Percentiles rank a stretch among this genome's conserved stretches.
phyloP scores from a whole-genome alignment of 30 jellyfish, hydroid and myxozoan genomes.

The Thelohanellus kitauei region DNA sequence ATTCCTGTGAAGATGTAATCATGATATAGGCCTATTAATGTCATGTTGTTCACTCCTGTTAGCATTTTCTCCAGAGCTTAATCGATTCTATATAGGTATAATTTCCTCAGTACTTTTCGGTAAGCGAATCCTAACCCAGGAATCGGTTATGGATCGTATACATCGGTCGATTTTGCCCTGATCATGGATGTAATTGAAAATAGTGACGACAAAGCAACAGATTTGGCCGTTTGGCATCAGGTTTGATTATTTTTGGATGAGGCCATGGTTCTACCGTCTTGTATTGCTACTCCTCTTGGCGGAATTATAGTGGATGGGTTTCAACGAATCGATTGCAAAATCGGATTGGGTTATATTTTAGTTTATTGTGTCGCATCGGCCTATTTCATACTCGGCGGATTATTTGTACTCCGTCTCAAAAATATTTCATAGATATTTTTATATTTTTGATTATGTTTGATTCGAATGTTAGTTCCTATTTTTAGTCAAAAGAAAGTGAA shows the following conservation, averaged over 20 bases:
- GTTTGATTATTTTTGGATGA: slow-evolving; percentile 3
- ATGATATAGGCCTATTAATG: slow-evolving; percentile 64
- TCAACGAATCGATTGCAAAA: slow-evolving; percentile 36
- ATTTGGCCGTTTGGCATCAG: slow-evolving; percentile 92
- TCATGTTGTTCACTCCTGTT: slow-evolving; percentile 47
- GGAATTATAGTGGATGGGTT: slow-evolving; percentile 64
- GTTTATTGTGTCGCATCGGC: slow-evolving; percentile 28
- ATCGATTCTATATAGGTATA: slow-evolving; percentile 52
- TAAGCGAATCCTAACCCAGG: slow-evolving; percentile 25
- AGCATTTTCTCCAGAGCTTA: slow-evolving; percentile 41
- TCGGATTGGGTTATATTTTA: slow-evolving; percentile 61
- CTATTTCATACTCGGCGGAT: slow-evolving; percentile 52
- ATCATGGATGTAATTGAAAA: slow-evolving; percentile 70
- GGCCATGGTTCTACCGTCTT: slow-evolving; percentile 78
- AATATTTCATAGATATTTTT: slow-evolving; percentile 1
- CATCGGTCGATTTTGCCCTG: slow-evolving; percentile 73
- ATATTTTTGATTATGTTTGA: background rate
- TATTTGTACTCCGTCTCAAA: slow-evolving; percentile 24
- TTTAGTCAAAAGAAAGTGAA: too few relatives aligned
- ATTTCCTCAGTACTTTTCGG: slow-evolving; percentile 58
- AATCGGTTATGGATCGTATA: slow-evolving; percentile 66
- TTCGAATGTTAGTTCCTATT: too few relatives aligned
- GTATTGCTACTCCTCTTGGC: slow-evolving; percentile 83
- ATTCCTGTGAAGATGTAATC: slow-evolving; percentile 23
- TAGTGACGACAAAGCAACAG: slow-evolving; percentile 70